Evolutionary conservation across 2,888 invertebrate genomes (phyloP).

Genomic region (Macrophya annulata): DNA sequence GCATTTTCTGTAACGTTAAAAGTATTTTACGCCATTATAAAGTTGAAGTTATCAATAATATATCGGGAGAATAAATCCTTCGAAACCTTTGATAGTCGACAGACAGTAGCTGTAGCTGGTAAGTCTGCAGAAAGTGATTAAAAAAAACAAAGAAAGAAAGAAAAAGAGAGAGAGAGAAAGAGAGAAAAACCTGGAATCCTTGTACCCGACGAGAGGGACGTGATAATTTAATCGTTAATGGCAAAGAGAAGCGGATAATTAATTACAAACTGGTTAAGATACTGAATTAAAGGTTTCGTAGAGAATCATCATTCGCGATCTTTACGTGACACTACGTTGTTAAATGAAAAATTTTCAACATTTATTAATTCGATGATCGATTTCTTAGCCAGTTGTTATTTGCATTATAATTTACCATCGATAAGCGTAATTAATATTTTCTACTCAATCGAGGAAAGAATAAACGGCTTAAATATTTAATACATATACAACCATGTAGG

Average conservation of each 20-base stretch:
- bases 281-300: background rate
- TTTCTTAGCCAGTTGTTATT: background rate
- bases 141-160: background rate
- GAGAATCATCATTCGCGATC: background rate
- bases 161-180: background rate
- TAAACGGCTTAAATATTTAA: background rate
- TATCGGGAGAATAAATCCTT: background rate
- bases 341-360: background rate
- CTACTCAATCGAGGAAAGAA: background rate
- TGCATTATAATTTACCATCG: background rate
- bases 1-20: conserved; percentile 64
- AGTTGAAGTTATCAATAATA: background rate
- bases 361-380: background rate
- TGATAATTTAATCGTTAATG: conserved; percentile 42
- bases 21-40: background rate
- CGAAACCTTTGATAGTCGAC: background rate
- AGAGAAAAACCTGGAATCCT: background rate
- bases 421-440: conserved; percentile 36
- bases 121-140: background rate
- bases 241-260: conserved; percentile 6
- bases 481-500: background rate
- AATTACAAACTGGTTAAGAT: conserved; percentile 28
- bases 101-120: background rate
- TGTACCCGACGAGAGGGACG: conserved; percentile 1
- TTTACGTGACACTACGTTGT: background rate